These are phyloP conservation scores for Thripadectes ignobilis DNA, from an alignment of 2,797 vertebrate species.

Conservation along the genomic window DNA sequence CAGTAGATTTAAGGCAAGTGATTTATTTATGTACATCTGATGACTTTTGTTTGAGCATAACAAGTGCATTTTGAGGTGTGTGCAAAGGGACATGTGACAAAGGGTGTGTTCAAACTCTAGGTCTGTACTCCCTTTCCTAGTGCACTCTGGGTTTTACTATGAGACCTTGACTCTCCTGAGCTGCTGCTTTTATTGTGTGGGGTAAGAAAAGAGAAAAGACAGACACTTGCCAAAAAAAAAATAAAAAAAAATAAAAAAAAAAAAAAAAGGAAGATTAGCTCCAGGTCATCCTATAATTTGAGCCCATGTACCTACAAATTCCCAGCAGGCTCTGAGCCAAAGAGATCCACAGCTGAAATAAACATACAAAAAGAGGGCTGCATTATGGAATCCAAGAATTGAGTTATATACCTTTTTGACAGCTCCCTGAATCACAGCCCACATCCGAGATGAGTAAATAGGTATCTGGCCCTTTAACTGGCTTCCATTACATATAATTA, in stretches of 20 bases:
- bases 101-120: not conserved
- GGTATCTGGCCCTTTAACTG: constrained; percentile 78
- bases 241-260: constrained; percentile 22
- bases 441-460: constrained; percentile 64
- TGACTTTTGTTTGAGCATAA: not conserved
- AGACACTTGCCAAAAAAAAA: not conserved
- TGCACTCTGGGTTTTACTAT: not conserved
- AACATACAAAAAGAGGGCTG: constrained; percentile 70
- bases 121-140: not conserved
- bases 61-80: not conserved
- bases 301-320: constrained; percentile 73
- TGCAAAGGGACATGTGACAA: fast-evolving
- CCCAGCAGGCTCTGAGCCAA: constrained; percentile 71
- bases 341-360: constrained; percentile 68
- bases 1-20: not conserved
- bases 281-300: constrained; percentile 71
- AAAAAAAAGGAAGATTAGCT: constrained; percentile 24
- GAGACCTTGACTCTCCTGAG: constrained; percentile 17
- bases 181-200: constrained; percentile 59
- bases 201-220: constrained; percentile 5
- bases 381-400: constrained; percentile 76
- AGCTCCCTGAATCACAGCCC: constrained; percentile 79
- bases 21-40: not conserved
- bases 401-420: constrained; percentile 79
- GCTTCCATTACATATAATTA: constrained; percentile 96